Percentiles rank a stretch among this genome's conserved stretches.
Conservation (phyloP, 2,797 vertebrate species). For the Apogon talboti region DNA sequence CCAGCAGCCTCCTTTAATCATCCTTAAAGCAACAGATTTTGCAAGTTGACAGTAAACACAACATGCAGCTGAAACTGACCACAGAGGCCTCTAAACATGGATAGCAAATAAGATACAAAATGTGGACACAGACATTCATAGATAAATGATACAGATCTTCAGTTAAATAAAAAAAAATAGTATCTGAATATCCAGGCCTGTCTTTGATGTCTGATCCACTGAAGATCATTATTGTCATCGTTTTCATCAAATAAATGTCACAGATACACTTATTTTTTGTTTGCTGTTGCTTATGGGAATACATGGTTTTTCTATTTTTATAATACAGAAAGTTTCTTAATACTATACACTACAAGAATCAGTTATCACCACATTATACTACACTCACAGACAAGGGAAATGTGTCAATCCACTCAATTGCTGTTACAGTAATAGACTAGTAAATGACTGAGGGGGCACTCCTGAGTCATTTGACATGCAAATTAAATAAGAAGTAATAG, state of each 20-base stretch:
- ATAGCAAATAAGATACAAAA: slow-evolving; percentile 1
- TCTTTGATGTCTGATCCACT: slow-evolving; percentile 6
- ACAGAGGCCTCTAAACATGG: slow-evolving; percentile 10
- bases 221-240: slow-evolving; percentile 3
- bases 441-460: slow-evolving; percentile 41
- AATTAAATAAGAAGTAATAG: slow-evolving; percentile 78
- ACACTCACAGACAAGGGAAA: slow-evolving; percentile 17
- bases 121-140: background rate
- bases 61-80: slow-evolving; percentile 20
- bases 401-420: slow-evolving; percentile 64
- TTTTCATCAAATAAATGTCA: slow-evolving; percentile 23
- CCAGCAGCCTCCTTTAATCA: slow-evolving; percentile 50
- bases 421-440: slow-evolving; percentile 65
- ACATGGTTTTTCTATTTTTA: slow-evolving; percentile 15
- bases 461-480: slow-evolving; percentile 73
- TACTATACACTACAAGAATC: slow-evolving; percentile 26
- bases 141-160: background rate
- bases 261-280: slow-evolving; percentile 20
- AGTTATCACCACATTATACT: slow-evolving; percentile 23
- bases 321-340: slow-evolving; percentile 35
- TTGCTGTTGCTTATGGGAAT: slow-evolving; percentile 6
- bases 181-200: background rate
- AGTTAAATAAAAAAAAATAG: background rate
- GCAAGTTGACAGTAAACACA: slow-evolving; percentile 39
- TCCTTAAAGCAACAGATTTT: slow-evolving; percentile 26